Base-by-base conservation (phyloP, 92 coral and sea anemone genomes). In the Diadumene lineata region DNA sequence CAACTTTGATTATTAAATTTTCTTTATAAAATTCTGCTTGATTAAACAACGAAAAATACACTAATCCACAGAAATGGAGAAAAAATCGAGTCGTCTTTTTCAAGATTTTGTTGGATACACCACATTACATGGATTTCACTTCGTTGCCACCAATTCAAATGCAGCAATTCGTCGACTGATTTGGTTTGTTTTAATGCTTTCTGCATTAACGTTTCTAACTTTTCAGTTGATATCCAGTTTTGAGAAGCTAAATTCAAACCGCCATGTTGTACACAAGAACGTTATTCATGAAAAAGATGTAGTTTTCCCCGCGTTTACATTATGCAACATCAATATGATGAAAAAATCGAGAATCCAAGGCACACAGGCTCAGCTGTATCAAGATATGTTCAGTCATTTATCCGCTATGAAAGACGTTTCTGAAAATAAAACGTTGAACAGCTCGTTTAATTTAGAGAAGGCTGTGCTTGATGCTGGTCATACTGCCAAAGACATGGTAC, bases 391-490 rank as follows among this genome's bases (percentile, higher is more conserved):
- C 31, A 81, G 79, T 56, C 4, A 4, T 15, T 11, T 38, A 21
- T 68, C 53, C 19, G 33, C 16, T 11, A n/a, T 55, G 4, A 55
- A 9, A 55, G 13, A 55, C 13, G 4, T 11, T 25, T 25, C 19
- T 66, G n/a, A 72, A 57, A n/a, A n/a, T n/a, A n/a, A n/a, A n/a
- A n/a, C n/a, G n/a, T n/a, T n/a, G n/a, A n/a, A n/a, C n/a, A n/a
- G n/a, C n/a, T n/a, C n/a, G n/a, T n/a, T n/a, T n/a, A n/a, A n/a
- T n/a, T n/a, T n/a, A n/a, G n/a, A n/a, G n/a, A n/a, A n/a, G n/a
- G n/a, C n/a, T n/a, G n/a, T n/a, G n/a, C n/a, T n/a, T n/a, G n/a
- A 13, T 18, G 57, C 27, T 38, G 93, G 93, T 9, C 90, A 88
- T 67, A 73, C 79, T 46, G 76, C 86, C 8, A 58, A 73, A 30